Conservation (phyloP, 2,797 vertebrate genomes). For the Xerus rutilus region DNA sequence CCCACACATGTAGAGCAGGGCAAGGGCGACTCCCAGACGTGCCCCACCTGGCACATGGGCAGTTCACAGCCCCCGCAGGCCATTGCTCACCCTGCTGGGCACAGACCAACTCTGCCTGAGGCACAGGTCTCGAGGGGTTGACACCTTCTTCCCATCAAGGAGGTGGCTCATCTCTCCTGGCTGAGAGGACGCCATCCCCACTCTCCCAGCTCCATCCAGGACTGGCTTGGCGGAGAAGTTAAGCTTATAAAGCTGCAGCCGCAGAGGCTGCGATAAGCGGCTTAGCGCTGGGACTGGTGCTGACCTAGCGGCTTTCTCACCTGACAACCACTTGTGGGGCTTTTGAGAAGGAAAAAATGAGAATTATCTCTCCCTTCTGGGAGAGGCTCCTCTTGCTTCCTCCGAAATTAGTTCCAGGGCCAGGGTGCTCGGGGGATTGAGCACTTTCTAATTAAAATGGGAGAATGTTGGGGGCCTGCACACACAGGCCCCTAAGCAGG, state of each 20-base stretch:
- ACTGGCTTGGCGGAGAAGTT: not conserved
- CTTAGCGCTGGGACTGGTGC: not conserved
- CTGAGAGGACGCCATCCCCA: not conserved
- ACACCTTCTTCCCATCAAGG: not conserved
- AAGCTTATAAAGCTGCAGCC: slow-evolving; percentile 37
- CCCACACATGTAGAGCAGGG: not conserved
- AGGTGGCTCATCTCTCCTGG: not conserved
- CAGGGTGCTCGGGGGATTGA: not conserved
- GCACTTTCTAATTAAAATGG: not conserved
- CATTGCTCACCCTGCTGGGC: rapidly evolving
- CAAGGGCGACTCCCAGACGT: rapidly evolving
- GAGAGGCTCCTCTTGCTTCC: not conserved
- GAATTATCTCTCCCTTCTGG: not conserved
- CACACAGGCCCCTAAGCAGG: not conserved
- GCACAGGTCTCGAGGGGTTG: not conserved
- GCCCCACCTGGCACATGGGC: not conserved
- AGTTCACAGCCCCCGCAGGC: too few species aligned
- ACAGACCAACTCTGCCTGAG: not conserved
- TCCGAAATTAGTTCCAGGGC: slow-evolving; percentile 43
- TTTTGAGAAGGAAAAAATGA: not conserved
- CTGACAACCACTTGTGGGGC: slow-evolving; percentile 54
- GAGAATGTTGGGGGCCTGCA: not conserved
- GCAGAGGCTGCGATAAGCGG: not conserved
- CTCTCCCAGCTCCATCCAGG: slow-evolving; percentile 7
- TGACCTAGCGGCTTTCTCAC: slow-evolving; percentile 4